Percentiles rank a stretch among this genome's conserved stretches.
Conservation (phyloP, 2,113 vertebrate genomes). For the Columbina picui region DNA sequence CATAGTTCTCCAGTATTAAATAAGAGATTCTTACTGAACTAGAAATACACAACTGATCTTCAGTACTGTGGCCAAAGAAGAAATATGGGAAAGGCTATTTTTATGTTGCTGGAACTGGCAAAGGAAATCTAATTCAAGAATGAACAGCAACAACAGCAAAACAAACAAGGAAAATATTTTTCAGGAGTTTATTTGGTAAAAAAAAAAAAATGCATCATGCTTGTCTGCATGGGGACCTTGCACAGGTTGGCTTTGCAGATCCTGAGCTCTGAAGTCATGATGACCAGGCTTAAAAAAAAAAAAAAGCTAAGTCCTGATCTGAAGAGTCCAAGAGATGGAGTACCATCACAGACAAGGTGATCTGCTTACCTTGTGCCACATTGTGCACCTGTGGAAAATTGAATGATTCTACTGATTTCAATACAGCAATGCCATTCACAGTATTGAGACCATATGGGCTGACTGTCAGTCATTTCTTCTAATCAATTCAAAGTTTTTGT, state of each 20-base stretch:
- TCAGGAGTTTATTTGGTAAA: background rate
- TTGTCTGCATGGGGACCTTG: background rate
- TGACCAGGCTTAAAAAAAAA: background rate
- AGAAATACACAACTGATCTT: background rate
- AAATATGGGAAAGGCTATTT: background rate
- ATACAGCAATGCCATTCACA: background rate
- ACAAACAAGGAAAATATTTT: background rate
- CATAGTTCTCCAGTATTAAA: constrained; percentile 30
- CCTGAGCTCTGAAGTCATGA: background rate
- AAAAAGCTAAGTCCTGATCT: background rate
- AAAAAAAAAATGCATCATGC: background rate
- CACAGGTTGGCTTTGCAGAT: background rate
- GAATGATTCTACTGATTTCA: background rate
- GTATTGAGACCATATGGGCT: background rate
- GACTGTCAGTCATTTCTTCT: background rate
- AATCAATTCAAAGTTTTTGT: background rate
- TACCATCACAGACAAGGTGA: background rate
- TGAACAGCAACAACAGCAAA: background rate
- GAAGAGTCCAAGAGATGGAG: background rate
- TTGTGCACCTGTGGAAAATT: background rate
- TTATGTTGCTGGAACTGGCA: background rate
- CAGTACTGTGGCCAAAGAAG: background rate
- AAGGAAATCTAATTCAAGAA: background rate
- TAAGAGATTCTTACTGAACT: constrained; percentile 10
- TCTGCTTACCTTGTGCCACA: background rate